phyloP scores from a whole-genome alignment of 2,888 invertebrate species.

The Rotaria socialis region DNA sequence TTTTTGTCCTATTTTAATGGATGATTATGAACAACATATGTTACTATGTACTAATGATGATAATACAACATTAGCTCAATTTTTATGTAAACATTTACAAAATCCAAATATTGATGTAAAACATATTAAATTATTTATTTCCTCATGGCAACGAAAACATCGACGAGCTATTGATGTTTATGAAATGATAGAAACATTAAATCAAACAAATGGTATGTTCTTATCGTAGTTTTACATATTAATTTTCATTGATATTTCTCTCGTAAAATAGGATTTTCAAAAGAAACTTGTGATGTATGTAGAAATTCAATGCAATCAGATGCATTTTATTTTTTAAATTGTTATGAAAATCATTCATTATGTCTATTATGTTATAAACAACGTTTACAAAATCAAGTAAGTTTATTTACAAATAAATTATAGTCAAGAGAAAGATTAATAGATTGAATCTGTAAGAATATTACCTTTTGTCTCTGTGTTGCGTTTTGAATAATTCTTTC shows the following conservation, averaged over 20 bases:
- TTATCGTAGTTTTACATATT: not conserved
- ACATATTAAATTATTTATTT: not conserved
- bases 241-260: too few species aligned
- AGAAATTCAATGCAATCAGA: not conserved
- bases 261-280: not conserved
- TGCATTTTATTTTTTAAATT: not conserved
- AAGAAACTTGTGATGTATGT: not conserved
- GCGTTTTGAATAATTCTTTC: too few species aligned
- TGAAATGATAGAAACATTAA: slow-evolving; percentile 4
- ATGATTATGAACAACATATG: slow-evolving; percentile 20
- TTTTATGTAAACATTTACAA: not conserved
- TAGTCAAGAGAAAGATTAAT: too few species aligned
- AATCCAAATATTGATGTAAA: not conserved
- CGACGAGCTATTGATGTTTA: not conserved
- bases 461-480: too few species aligned
- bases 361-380: not conserved
- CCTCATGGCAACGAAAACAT: not conserved
- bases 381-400: not conserved
- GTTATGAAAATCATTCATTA: slow-evolving; percentile 1
- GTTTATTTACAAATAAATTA: not conserved
- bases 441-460: too few species aligned
- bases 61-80: not conserved
- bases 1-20: not conserved
- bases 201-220: not conserved
- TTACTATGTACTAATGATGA: slow-evolving; percentile 4